phyloP scores from a whole-genome alignment of 2,113 vertebrate species.

The human (Homo sapiens) region GRCh38 chr12:106917501-106918000 shows the following conservation, averaged over 20 bases:
- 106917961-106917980: constrained; percentile 78
- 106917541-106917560: constrained; percentile 91
- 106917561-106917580: constrained; percentile 82
- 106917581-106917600: constrained; percentile 85
- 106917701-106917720: constrained; percentile 87
- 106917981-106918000: constrained; percentile 89
- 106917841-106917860: not conserved
- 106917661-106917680: constrained; percentile 90
- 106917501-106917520: constrained; percentile 85
- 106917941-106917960: constrained; percentile 76
- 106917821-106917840: not conserved
- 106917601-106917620: constrained; percentile 86
- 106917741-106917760: constrained; percentile 86
- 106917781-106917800: not conserved
- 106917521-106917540: constrained; percentile 91
- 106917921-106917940: not conserved
- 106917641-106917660: constrained; percentile 83
- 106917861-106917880: not conserved
- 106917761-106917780: constrained; percentile 19
- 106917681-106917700: constrained; percentile 92
- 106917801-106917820: not conserved
- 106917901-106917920: not conserved
- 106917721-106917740: constrained; percentile 78
- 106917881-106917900: not conserved
- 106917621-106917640: constrained; percentile 81